These are phyloP conservation scores for Miniopterus natalensis DNA, from an alignment of 2,113 vertebrate species.

Conservation along the genomic window DNA sequence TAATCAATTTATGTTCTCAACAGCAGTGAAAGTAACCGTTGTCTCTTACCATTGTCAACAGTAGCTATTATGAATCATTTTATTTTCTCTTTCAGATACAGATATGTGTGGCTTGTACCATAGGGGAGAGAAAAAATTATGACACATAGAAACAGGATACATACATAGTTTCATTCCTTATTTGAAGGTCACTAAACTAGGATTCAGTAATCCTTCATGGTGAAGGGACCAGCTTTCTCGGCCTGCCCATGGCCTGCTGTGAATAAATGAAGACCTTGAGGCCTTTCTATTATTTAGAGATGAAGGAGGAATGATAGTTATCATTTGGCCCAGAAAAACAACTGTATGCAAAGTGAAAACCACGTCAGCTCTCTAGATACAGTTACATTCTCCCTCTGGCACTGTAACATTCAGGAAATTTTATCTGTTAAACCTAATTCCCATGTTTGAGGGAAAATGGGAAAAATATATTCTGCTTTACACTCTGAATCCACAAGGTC, in stretches of 20 bases:
- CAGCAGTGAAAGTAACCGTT: neutral
- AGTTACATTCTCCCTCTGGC: neutral
- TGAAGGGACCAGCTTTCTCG: neutral
- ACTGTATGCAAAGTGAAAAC: neutral
- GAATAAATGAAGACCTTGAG: neutral
- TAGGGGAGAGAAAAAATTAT: neutral
- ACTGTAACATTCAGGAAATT: neutral
- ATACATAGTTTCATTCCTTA: neutral
- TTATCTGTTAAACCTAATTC: neutral
- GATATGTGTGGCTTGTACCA: neutral
- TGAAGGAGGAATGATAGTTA: neutral
- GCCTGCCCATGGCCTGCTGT: neutral
- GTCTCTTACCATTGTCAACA: neutral
- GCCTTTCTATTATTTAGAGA: neutral
- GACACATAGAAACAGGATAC: neutral
- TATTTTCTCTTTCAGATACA: neutral
- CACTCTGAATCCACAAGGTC: neutral
- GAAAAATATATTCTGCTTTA: neutral
- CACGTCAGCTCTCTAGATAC: neutral
- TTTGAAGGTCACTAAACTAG: neutral
- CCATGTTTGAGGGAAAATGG: neutral
- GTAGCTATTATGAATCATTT: neutral
- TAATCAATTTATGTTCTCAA: neutral
- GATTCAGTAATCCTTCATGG: neutral
- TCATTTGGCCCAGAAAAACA: neutral